Evolutionary conservation across 2,797 vertebrate genomes (phyloP).

Genomic region (Selene dorsalis): DNA sequence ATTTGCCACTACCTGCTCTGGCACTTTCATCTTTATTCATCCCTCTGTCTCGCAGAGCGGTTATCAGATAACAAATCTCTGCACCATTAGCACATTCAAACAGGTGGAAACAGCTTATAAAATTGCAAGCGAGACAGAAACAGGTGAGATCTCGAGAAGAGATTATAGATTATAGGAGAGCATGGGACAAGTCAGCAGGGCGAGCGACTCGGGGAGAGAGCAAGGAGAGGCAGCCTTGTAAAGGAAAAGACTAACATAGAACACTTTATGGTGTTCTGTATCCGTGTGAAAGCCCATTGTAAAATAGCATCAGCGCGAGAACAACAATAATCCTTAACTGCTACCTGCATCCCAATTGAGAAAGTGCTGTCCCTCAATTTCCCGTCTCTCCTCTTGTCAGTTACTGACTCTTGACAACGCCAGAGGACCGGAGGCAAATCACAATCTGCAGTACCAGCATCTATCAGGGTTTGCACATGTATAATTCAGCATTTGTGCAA

Average conservation of each 20-base stretch:
- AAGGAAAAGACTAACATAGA: background rate
- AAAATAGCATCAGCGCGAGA: background rate
- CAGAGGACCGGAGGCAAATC: background rate
- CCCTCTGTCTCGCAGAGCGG: slow-evolving; percentile 50
- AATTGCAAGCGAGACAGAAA: slow-evolving; percentile 34
- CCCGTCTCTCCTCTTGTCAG: background rate
- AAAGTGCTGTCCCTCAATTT: background rate
- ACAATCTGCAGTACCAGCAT: background rate
- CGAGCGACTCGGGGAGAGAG: background rate
- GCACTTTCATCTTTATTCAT: slow-evolving; percentile 75
- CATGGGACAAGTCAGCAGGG: background rate
- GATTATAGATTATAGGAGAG: slow-evolving; percentile 11
- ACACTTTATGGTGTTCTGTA: background rate
- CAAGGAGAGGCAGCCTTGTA: background rate
- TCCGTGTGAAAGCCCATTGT: background rate
- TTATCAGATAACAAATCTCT: slow-evolving; percentile 72
- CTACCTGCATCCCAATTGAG: background rate
- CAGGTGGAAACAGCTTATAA: slow-evolving; percentile 49
- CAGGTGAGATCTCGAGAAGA: slow-evolving; percentile 1
- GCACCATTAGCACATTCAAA: slow-evolving; percentile 63
- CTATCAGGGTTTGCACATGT: background rate
- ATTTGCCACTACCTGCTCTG: slow-evolving; percentile 64
- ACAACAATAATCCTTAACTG: background rate
- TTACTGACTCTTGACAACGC: background rate
- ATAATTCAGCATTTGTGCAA: background rate